Conservation (phyloP, 1,140 invertebrate genomes). For the Ceratosolen fusciceps region DNA sequence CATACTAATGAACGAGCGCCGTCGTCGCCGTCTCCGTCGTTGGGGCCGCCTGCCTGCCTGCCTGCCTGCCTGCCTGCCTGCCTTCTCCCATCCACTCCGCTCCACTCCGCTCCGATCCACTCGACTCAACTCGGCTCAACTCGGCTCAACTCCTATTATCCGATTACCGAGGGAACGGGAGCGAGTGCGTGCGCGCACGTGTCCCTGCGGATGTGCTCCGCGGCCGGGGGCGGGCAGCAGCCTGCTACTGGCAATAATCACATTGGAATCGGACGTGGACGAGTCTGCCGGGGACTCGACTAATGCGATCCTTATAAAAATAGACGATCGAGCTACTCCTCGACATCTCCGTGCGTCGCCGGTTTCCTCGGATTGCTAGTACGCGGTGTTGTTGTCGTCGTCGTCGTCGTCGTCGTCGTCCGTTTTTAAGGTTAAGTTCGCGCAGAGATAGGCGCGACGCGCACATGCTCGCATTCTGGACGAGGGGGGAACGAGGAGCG, state of each 20-base stretch:
- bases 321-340: too few species aligned
- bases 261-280: neutral
- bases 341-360: too few species aligned
- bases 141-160: too few species aligned
- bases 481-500: too few species aligned
- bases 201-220: neutral
- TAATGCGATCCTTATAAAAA: too few species aligned
- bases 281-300: too few species aligned
- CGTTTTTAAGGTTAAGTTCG: neutral
- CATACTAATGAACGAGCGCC: slow-evolving; percentile 26
- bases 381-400: neutral
- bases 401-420: neutral
- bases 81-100: too few species aligned
- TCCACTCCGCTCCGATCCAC: too few species aligned
- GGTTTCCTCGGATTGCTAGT: too few species aligned
- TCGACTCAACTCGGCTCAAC: too few species aligned
- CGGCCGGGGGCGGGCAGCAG: neutral
- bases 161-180: neutral
- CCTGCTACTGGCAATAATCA: neutral
- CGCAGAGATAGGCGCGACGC: neutral
- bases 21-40: too few species aligned
- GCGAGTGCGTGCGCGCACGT: neutral
- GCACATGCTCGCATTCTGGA: neutral
- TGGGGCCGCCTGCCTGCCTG: neutral
- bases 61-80: neutral